phyloP scores from a whole-genome alignment of 2,113 vertebrate species.

The Delphinus delphis region DNA sequence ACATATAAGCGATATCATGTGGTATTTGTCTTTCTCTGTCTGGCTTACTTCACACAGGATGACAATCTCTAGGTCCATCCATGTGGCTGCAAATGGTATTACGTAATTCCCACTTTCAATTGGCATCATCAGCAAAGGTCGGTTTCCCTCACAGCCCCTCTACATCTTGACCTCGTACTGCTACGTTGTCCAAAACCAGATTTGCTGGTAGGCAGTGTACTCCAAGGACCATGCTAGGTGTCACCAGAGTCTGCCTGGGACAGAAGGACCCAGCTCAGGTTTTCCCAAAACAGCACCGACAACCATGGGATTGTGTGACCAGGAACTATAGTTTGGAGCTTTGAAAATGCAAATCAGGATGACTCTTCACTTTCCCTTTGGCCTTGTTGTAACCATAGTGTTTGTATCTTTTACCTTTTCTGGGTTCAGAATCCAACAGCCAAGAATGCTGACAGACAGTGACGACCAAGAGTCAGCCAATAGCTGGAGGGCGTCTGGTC shows the following conservation, averaged over 20 bases:
- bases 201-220: not conserved
- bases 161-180: not conserved
- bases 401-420: not conserved
- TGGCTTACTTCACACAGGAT: not conserved
- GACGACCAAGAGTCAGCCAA: not conserved
- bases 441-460: not conserved
- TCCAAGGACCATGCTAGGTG: not conserved
- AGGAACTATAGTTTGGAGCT: not conserved
- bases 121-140: not conserved
- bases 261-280: not conserved
- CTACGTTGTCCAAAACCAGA: not conserved
- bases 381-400: not conserved
- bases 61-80: not conserved
- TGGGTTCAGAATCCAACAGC: not conserved
- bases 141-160: not conserved
- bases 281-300: not conserved
- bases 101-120: not conserved
- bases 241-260: not conserved
- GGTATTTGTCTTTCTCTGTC: not conserved
- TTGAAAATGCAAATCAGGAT: not conserved
- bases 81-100: not conserved
- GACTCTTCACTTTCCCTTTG: not conserved
- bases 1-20: accelerated
- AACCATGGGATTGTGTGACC: not conserved
- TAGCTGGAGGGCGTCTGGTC: not conserved